Percentiles rank a stretch among this genome's conserved stretches.
These are phyloP conservation scores for Keiferia lycopersicella DNA, from an alignment of 2,888 invertebrate genomes.

Conservation along the genomic window DNA sequence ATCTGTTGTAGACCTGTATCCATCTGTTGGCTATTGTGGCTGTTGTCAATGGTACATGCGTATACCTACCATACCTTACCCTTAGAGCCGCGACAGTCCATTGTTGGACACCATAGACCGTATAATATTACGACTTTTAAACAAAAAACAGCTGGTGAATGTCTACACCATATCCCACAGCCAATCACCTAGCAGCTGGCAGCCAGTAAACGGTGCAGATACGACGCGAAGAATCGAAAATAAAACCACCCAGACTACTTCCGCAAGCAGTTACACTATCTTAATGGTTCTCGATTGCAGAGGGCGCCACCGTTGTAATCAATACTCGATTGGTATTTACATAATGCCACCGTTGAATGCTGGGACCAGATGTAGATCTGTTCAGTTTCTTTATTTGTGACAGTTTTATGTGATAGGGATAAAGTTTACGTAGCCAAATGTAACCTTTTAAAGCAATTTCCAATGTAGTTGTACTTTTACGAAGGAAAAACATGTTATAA, in stretches of 20 bases:
- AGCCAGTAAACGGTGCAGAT: conserved; percentile 21
- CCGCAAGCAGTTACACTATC: conserved; percentile 33
- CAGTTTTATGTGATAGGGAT: neutral
- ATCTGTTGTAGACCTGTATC: too few species aligned
- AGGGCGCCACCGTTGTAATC: conserved; percentile 29
- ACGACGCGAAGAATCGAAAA: conserved; percentile 24
- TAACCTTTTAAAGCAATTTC: neutral
- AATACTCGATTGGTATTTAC: conserved; percentile 42
- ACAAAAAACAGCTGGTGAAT: neutral
- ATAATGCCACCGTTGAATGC: conserved; percentile 32
- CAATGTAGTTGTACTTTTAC: neutral
- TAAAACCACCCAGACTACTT: conserved; percentile 27
- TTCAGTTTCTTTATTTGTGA: neutral
- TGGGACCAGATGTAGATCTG: neutral
- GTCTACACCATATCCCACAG: neutral
- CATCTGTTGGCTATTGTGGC: too few species aligned
- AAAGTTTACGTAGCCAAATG: neutral
- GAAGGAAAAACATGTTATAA: too few species aligned
- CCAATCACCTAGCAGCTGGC: neutral
- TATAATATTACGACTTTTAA: too few species aligned
- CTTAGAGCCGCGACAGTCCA: too few species aligned
- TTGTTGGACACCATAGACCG: too few species aligned
- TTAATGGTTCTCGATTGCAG: conserved; percentile 36
- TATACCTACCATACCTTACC: too few species aligned
- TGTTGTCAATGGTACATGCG: too few species aligned